These are phyloP conservation scores for Holotrichia oblita DNA, from an alignment of 1,140 invertebrate species.

Conservation along the genomic window DNA sequence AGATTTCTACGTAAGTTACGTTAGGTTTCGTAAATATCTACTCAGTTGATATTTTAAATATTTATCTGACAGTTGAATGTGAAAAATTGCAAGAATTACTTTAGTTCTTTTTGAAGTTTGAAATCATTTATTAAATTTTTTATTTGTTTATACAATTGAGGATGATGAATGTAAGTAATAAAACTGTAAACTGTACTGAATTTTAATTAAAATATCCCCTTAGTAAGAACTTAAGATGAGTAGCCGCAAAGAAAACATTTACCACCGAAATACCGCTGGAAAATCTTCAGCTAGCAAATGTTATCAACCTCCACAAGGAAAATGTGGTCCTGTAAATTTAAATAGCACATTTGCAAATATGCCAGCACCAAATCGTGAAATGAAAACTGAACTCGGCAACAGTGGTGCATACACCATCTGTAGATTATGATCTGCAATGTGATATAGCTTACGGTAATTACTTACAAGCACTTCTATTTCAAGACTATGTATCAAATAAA, in stretches of 20 bases:
- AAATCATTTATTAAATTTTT: no score
- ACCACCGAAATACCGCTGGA: neutral
- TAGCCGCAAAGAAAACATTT: neutral
- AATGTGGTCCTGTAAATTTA: constrained; percentile 1
- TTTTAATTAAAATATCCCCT: neutral
- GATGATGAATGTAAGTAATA: no score
- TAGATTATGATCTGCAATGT: neutral
- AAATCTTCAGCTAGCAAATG: neutral
- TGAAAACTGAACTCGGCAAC: neutral
- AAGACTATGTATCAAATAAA: neutral
- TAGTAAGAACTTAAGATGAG: neutral
- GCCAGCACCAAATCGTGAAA: neutral
- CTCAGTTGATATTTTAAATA: no score
- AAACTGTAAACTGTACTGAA: neutral
- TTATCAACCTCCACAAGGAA: neutral
- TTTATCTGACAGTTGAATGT: no score
- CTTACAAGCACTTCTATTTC: neutral
- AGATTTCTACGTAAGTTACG: no score
- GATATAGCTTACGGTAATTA: neutral
- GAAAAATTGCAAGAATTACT: no score
- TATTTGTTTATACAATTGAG: no score
- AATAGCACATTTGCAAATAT: neutral
- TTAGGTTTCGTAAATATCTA: no score
- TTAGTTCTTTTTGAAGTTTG: no score
- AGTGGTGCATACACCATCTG: neutral